These are phyloP conservation scores for Adelges cooleyi DNA, from an alignment of 1,140 invertebrate genomes.

Conservation along the genomic window DNA sequence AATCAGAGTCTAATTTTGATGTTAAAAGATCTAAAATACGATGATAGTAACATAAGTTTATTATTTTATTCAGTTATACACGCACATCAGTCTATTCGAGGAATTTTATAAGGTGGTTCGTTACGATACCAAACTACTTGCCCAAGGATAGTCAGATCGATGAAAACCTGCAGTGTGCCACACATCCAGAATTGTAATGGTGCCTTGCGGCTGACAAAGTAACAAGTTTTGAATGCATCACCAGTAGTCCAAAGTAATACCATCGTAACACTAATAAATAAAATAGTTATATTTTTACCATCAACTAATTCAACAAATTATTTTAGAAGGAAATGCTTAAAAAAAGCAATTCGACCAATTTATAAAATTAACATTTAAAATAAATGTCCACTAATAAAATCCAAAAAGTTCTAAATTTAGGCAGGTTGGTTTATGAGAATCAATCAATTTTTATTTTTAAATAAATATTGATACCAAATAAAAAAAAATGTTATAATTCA, in stretches of 20 bases:
- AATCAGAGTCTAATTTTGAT: background rate
- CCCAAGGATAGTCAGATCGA: slow-evolving; percentile 69
- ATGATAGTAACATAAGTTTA: slow-evolving; percentile 2
- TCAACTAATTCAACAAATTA: too few relatives aligned
- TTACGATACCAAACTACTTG: slow-evolving; percentile 51
- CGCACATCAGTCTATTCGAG: slow-evolving; percentile 25
- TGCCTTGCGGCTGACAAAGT: slow-evolving; percentile 80
- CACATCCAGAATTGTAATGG: slow-evolving; percentile 94
- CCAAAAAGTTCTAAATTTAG: too few relatives aligned
- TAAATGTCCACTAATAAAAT: too few relatives aligned
- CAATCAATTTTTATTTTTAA: too few relatives aligned
- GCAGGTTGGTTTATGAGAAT: too few relatives aligned
- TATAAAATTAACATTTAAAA: too few relatives aligned
- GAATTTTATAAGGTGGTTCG: slow-evolving; percentile 13
- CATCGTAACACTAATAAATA: slow-evolving; percentile 68
- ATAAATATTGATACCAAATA: too few relatives aligned
- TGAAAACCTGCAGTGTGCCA: slow-evolving; percentile 77
- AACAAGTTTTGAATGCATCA: slow-evolving; percentile 94
- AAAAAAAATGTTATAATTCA: too few relatives aligned
- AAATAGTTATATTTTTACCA: background rate
- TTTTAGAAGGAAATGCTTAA: too few relatives aligned
- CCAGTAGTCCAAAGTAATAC: slow-evolving; percentile 91
- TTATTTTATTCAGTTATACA: background rate
- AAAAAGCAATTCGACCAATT: too few relatives aligned
- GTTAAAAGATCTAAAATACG: slow-evolving; percentile 2